Evolutionary conservation across 1,140 invertebrate species (phyloP), one percentile per base, ranked within the genome.

Genomic region (Asobara japonica): DNA sequence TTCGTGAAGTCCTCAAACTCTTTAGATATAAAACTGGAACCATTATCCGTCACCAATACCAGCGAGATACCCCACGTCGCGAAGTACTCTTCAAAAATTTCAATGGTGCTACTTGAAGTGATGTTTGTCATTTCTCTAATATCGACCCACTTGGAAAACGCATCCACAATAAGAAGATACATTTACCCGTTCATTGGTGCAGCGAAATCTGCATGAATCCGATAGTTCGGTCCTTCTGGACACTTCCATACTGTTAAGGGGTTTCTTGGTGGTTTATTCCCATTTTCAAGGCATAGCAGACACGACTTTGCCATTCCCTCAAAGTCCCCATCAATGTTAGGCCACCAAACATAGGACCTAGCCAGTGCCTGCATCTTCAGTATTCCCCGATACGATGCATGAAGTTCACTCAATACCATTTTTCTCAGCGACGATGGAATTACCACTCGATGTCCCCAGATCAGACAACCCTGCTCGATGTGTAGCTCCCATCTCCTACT

Each of bases 191-290:
- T 60, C 11, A 76, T 70, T 78, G 89, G 88, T 0, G 84, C 78
- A 3, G 84, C 84, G 76, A 87, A 89, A 74, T 90, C 90, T 0
- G 88, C 78, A 73, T 90, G 88, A 0, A 90, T 45, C 51, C 88
- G 73, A 20, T 83, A 73, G 84, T 87, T 90, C 1, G 84, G 86
- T 51, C 65, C 77, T 18, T 72, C 74, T n/a, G 85, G 78, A 64
- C 71, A 74, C 7, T 75, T 68, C 88, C 87, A 89, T 3, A 74
- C 71, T 56, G 77, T 74, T 25, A 77, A 65, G 10, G 61, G 29
- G 27, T 71, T 61, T 68, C 76, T 76, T 22, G 79, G 74, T 72
- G 78, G 76, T 38, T 80, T 81, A 10, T 71, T 64, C 3, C 77
- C 20, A n/a, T 67, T 56, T 62, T 74, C 25, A 7, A 72, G n/a